A percentile compares a stretch with the other conserved stretches of the same genome.
phyloP scores from a whole-genome alignment of 2,888 invertebrate genomes.

The Agrochola lychnidis region DNA sequence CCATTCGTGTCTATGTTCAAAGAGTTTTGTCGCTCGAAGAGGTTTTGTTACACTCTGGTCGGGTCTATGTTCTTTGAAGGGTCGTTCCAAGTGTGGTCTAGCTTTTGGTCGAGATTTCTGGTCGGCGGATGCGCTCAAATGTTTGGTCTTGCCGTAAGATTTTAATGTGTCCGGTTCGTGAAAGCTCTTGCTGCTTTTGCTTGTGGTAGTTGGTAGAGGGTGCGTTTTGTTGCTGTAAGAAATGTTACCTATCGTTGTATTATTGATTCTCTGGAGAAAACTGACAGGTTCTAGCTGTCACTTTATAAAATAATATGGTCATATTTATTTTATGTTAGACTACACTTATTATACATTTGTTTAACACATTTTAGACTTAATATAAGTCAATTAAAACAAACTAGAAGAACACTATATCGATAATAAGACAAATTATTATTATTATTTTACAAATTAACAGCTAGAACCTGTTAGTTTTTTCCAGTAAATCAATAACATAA shows the following conservation, averaged over 20 bases:
- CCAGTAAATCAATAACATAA: neutral
- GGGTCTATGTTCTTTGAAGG: slow-evolving; percentile 81
- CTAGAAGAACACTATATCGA: neutral
- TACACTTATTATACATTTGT: neutral
- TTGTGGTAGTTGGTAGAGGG: slow-evolving; percentile 75
- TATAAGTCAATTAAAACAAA: too few species aligned
- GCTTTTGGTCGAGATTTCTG: slow-evolving; percentile 74
- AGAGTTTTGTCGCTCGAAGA: slow-evolving; percentile 78
- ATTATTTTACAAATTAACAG: neutral
- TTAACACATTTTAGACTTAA: neutral
- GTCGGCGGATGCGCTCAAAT: slow-evolving; percentile 81
- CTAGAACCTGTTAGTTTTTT: neutral
- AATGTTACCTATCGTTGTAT: slow-evolving; percentile 1
- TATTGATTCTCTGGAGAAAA: neutral
- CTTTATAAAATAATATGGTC: neutral
- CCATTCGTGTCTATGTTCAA: slow-evolving; percentile 75
- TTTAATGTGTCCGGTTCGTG: slow-evolving; percentile 79
- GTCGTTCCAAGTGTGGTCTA: slow-evolving; percentile 72
- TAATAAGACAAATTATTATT: too few species aligned
- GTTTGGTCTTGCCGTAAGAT: slow-evolving; percentile 74
- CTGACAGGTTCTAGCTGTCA: neutral
- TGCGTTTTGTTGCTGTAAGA: slow-evolving; percentile 78
- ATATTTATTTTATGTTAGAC: neutral
- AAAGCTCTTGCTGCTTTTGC: slow-evolving; percentile 78
- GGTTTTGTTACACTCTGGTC: slow-evolving; percentile 82